Evolutionary conservation across 2,797 vertebrate species (phyloP), one percentile per base, ranked within the genome.

Genomic region (Cossypha caffra): DNA sequence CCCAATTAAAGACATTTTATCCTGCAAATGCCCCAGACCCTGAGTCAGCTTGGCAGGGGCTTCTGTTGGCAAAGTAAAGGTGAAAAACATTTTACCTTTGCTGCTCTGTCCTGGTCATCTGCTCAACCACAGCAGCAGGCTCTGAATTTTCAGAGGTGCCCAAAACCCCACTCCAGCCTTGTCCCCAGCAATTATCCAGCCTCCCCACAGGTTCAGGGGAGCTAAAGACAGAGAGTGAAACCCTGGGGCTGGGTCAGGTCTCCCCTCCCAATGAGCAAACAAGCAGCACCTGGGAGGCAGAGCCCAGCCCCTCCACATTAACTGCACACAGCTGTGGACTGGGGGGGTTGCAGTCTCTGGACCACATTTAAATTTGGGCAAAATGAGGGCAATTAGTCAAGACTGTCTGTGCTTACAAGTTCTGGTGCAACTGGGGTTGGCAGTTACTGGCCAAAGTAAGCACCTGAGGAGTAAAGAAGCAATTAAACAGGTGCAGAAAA

Each of bases 191-290:
- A 1, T 14, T 19, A 8, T 10, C 24, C 21, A 54, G 9, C 40
- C 7, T 33, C 57, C 40, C 13, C 26, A 2, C 3, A 2, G 7
- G 18, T 13, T n/a, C 18, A 45, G 26, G 16, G 20, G 24, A 40
- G 10, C 5, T 0, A 7, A 13, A 26, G 7, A 31, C 7, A 47
- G 5, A 25, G 45, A 31, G 3, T 24, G 31, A 54, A 54, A 23
- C 9, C n/a, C 29, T n/a, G 0, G 0, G 6, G 5, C n/a, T 21
- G 13, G 52, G 25, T 8, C 33, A 57, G 33, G 10, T 38, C 40
- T 57, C 25, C 8, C 59, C 43, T 35, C n/a, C 10, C 7, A 3
- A 0, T 54, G 6, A 40, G 28, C 16, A 29, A 88, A 88, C 0
- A 0, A 42, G 62, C 69, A 94, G 38, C 69, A 92, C 47, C 74